Evolutionary conservation across 2,113 vertebrate genomes (phyloP), one percentile per base, ranked within the genome.

Genomic region (Odocoileus hemionus): DNA sequence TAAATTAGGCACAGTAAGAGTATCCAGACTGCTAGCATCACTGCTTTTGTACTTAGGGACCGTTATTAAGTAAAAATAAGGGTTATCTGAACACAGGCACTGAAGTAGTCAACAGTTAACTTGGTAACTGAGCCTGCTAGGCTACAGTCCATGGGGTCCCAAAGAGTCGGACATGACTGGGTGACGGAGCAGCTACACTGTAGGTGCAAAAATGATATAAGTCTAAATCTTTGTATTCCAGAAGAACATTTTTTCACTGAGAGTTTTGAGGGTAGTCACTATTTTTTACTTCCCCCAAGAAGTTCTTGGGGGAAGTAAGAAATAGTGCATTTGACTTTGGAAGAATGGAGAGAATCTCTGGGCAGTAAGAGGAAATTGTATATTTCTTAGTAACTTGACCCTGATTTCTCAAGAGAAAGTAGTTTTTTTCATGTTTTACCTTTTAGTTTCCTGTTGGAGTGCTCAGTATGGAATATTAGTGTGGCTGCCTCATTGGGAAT

Each of bases 291-390:
- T 89, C 7, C 0, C 17, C 17, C 7, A 36, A 82, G 26, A 74
- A 33, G 45, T 80, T 80, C 47, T 50, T 19, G 3, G 28, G 28
- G 16, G 5, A 80, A 50, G 17, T 80, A 52, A 52, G 78, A 33
- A 88, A 60, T 30, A 82, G 14, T 91, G 13, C 4, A 55, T 61
- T 79, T 96, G 26, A 84, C 50, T 94, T 96, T 55, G 13, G 36
- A 84, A 96, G 33, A 89, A 64, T 76, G 26, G 45, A 28, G 7
- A 89, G 64, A 33, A 64, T 93, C 54, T 67, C n/a, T 23, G 25
- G 26, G 10, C 30, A 85, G 2, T 80, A 85, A 91, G 87, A 88
- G 25, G 33, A 91, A 94, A 54, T 52, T 94, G 9, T 96, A 0
- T 74, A 33, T 47, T 79, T 96, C 11, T 39, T 82, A 88, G 36